phyloP scores from a whole-genome alignment of 2,888 invertebrate species.

The Cheilosia scutellata region DNA sequence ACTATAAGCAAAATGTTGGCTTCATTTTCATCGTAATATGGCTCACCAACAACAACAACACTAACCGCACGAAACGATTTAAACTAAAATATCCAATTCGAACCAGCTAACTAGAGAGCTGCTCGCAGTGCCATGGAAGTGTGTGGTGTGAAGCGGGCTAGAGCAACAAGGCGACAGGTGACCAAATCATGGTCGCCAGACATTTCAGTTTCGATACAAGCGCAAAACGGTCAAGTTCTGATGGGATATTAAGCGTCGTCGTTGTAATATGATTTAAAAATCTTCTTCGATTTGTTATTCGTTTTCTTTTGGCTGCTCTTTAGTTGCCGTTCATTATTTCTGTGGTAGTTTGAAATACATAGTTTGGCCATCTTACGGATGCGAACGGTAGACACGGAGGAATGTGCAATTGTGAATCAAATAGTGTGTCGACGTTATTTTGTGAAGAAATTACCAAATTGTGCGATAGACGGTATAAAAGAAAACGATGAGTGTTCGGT shows the following conservation, averaged over 20 bases:
- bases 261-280: conserved; percentile 5
- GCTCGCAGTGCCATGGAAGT: conserved; percentile 11
- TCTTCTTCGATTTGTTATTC: conserved; percentile 17
- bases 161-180: conserved; percentile 71
- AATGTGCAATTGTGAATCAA: conserved; percentile 17
- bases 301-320: neutral
- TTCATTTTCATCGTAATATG: conserved; percentile 50
- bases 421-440: conserved; percentile 13
- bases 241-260: conserved; percentile 15
- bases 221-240: conserved; percentile 78
- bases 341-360: neutral
- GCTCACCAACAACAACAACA: conserved; percentile 16
- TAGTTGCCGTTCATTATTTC: neutral
- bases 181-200: conserved; percentile 72
- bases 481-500: neutral
- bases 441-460: conserved; percentile 27
- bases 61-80: neutral
- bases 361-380: conserved; percentile 24
- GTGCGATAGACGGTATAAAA: conserved; percentile 37
- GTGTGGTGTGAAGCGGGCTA: conserved; percentile 39
- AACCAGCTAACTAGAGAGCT: conserved; percentile 29
- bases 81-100: conserved; percentile 48
- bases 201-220: conserved; percentile 78
- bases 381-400: conserved; percentile 7
- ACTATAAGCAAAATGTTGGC: conserved; percentile 42